Evolutionary conservation across 2,797 vertebrate genomes (phyloP).

Genomic region (Petrocephalus schoutedeni): DNA sequence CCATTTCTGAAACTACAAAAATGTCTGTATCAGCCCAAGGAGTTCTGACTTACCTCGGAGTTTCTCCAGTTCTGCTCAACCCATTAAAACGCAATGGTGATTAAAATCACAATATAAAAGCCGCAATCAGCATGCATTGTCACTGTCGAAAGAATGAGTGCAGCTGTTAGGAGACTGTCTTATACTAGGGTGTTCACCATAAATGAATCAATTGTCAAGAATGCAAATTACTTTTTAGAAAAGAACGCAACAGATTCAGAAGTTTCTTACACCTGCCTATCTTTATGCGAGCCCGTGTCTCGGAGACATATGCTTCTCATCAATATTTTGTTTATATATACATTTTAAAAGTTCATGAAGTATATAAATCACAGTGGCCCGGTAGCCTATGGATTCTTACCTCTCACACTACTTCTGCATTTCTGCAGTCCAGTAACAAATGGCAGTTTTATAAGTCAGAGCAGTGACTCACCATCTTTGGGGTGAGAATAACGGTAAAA

Average conservation of each 20-base stretch:
- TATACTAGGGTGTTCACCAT: neutral
- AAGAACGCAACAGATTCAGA: neutral
- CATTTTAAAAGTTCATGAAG: neutral
- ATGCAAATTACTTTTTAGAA: neutral
- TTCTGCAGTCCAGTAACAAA: neutral
- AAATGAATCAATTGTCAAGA: neutral
- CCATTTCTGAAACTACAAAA: neutral
- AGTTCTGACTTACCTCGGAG: neutral
- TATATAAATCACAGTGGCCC: neutral
- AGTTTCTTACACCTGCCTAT: neutral
- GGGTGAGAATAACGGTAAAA: neutral
- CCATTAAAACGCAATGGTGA: constrained; percentile 16
- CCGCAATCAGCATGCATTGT: neutral
- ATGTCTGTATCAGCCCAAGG: neutral
- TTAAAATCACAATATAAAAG: constrained; percentile 8
- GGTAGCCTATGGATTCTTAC: neutral
- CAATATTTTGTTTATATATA: neutral
- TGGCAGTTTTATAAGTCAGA: constrained; percentile 1
- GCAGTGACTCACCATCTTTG: neutral
- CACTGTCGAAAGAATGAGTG: neutral
- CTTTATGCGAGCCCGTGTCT: neutral
- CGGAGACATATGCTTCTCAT: neutral
- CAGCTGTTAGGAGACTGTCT: neutral
- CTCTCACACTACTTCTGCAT: neutral
- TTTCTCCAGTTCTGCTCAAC: constrained; percentile 1